Base-by-base conservation (phyloP, 2,888 invertebrate species). In the Venustoraphidia nigricollis region DNA sequence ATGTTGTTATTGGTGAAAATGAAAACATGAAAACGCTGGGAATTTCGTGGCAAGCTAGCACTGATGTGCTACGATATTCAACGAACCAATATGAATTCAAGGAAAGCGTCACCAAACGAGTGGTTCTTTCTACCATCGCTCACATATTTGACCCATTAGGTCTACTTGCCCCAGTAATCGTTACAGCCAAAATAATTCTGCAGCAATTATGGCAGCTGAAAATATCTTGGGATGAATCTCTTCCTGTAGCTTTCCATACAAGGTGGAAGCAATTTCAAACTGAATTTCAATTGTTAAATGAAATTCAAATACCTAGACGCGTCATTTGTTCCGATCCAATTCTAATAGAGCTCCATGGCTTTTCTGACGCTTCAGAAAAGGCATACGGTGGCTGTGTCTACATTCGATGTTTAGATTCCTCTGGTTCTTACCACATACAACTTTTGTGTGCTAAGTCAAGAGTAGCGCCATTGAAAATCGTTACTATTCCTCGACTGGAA, bases 321-420 rank as follows among this genome's bases (percentile, higher is more conserved):
- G 45, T 45, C 9, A 9, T 45, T 9, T 34, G 27, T 3, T 11
- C 17, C 9, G 45, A 45, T 9, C 14, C 10, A n/a, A 37, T 17
- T 11, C 45, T n/a, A 8, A n/a, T 44, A 34, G 44, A 44, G 39
- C 38, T 46, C 4, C 47, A 47, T 41, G 46, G 43, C 10, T 50
- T 47, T 14, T 41, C 37, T 10, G 50, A 50, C 36, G 46, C 46
- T 10, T 36, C 36, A 10, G 46, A 50, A n/a, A 13, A 9, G 11
- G 50, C 46, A 9, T 50, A 36, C 35, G 46, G 42, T 3, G 46
- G 38, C n/a, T 41, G 38, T 10, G 34, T 50, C 8, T 50, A 50
- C 44, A 10, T 50, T 6, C 37, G 42, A 3, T 10, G 14, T 4
- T 34, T 37, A 42, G 6, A 41, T 27, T 10, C 10, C 5, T 34